Evolutionary conservation across 2,113 vertebrate species (phyloP), one percentile per base, ranked within the genome.

Genomic region (Noctilio leporinus): DNA sequence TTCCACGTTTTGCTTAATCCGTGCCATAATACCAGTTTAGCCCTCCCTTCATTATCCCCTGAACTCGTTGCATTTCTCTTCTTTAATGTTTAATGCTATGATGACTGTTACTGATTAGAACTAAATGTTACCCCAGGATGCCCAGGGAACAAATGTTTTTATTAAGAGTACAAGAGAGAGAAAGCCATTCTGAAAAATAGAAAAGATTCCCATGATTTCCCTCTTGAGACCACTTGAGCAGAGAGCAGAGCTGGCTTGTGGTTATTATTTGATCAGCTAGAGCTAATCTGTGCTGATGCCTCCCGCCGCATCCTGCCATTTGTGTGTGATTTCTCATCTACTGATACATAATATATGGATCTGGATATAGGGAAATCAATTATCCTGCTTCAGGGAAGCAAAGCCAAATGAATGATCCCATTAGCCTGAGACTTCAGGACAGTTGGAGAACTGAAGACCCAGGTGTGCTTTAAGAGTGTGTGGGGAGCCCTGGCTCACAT

Each of bases 61-160:
- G 90, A 96, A 90, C 76, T 92, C 62, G 30, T 88, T 20, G 5
- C 80, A 85, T 87, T 92, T 80, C 81, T 95, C 55, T 64, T 62
- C 47, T 97, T 97, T 92, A 97, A 97, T 95, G 96, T 97, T 97
- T 97, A 97, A 97, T 97, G 93, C 72, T 64, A 38, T 75, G 84
- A 94, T 92, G 96, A 93, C 96, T 93, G 35, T 83, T 96, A 96
- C 82, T 86, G 95, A 97, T 97, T 75, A 70, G 75, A 82, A 86
- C 78, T 83, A 85, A 97, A 96, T 96, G 94, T 95, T 96, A 96
- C 90, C 91, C 82, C 30, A 45, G 89, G 83, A 95, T 93, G 59
- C 75, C 90, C 30, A 91, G 95, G 89, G 93, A 94, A 95, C 94
- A 95, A 95, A 94, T 78, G 67, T 93, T 97, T 97, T 96, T 97